Evolutionary conservation across 2,888 invertebrate species (phyloP).

Genomic region (Parasteatoda lunata): DNA sequence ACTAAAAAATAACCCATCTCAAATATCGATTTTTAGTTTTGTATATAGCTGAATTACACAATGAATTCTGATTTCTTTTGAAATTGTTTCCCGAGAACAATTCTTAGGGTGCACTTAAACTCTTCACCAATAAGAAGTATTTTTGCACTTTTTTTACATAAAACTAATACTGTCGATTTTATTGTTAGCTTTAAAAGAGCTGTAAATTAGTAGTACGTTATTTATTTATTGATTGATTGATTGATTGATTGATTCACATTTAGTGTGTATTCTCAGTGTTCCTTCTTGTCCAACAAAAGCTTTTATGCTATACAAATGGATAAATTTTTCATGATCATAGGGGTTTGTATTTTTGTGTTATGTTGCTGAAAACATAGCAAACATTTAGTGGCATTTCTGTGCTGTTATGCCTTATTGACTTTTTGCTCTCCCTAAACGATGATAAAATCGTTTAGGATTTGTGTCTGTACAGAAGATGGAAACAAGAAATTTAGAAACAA

Average conservation of each 20-base stretch:
- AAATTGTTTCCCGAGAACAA: slow-evolving; percentile 17
- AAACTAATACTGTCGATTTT: slow-evolving; percentile 28
- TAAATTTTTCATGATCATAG: slow-evolving; percentile 60
- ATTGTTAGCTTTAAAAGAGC: slow-evolving; percentile 34
- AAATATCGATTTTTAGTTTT: slow-evolving; percentile 1
- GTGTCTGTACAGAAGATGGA: slow-evolving; percentile 62
- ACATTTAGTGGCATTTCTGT: slow-evolving; percentile 55
- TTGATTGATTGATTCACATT: slow-evolving; percentile 20
- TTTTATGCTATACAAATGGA: slow-evolving; percentile 51
- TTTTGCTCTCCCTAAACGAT: slow-evolving; percentile 35
- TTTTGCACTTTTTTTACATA: slow-evolving; percentile 49
- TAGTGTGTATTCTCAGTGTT: slow-evolving; percentile 64
- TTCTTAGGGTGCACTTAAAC: slow-evolving; percentile 32
- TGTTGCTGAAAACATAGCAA: slow-evolving; percentile 44
- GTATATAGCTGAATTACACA: slow-evolving; percentile 5
- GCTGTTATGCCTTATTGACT: slow-evolving; percentile 49
- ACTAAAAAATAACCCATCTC: not conserved
- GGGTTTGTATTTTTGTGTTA: slow-evolving; percentile 64
- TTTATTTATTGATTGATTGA: slow-evolving; percentile 38
- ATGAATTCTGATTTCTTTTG: slow-evolving; percentile 3
- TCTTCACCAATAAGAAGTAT: slow-evolving; percentile 37
- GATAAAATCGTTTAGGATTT: slow-evolving; percentile 36
- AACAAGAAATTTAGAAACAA: slow-evolving; percentile 28
- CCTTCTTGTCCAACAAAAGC: slow-evolving; percentile 34
- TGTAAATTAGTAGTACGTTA: slow-evolving; percentile 38